Evolutionary conservation across 2,797 vertebrate genomes (phyloP).

Genomic region (Tamandua tetradactyla): DNA sequence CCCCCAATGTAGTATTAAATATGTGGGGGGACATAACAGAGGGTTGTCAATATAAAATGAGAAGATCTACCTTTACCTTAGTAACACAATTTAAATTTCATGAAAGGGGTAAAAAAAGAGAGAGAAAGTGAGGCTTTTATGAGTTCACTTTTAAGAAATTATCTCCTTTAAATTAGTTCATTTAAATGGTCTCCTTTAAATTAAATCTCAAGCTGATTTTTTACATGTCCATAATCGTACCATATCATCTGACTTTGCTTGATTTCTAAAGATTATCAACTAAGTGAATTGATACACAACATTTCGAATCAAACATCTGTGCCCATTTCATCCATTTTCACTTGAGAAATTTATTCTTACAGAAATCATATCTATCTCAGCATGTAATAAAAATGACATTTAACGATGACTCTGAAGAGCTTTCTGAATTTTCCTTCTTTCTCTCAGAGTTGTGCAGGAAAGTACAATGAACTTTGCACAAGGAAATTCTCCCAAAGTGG

Average conservation of each 20-base stretch:
- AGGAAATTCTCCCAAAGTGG: not conserved
- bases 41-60: not conserved
- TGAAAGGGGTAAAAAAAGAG: not conserved
- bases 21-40: not conserved
- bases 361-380: not conserved
- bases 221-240: not conserved
- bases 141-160: not conserved
- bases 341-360: not conserved
- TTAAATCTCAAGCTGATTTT: constrained; percentile 6
- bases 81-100: not conserved
- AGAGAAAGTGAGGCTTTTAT: not conserved
- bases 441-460: not conserved
- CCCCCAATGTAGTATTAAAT: not conserved
- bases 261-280: constrained; percentile 25
- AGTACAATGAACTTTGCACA: not conserved
- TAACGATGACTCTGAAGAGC: not conserved
- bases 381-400: not conserved
- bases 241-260: not conserved
- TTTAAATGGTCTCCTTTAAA: not conserved
- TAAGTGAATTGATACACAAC: not conserved
- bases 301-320: constrained; percentile 1
- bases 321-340: not conserved
- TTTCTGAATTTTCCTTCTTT: constrained; percentile 15
- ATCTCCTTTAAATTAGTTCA: not conserved
- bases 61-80: not conserved